Evolutionary conservation across 2,797 vertebrate genomes (phyloP), one percentile per base, ranked within the genome.

Genomic region (Leontopithecus rosalia): DNA sequence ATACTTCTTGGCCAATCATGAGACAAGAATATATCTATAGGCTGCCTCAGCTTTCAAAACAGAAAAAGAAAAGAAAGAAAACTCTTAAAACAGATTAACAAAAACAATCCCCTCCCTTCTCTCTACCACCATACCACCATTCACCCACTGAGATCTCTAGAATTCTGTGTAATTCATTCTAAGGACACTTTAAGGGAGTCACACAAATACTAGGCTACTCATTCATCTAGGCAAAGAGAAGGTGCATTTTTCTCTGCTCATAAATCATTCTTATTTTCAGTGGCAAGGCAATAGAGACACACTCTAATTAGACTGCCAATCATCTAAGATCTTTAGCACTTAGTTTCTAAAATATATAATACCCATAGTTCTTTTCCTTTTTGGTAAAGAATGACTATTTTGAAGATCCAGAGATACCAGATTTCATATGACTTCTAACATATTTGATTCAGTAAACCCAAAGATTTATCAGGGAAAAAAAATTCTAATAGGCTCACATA

Each of bases 1-100:
- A 99, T 99, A 61, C 99, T 99, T 96, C 99, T 99, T 6, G 99
- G 99, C 99, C 99, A 99, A 97, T 99, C 99, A 1, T 99, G 99
- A 48, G 99, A 99, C 99, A 99, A 98, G 96, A 99, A 99, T 92
- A 99, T 98, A 96, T 99, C 99, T 17, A 99, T 97, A 24, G 99
- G 99, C 97, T 98, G 99, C 97, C 99, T 99, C 82, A 99, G 97
- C 99, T 99, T 95, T 28, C 96, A 94, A 89, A 81, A 91, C 2
- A 96, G 85, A 97, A 92, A 36, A 83, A 77, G 80, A 96, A 82
- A 33, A 83, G 84, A 85, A 77, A 94, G 46, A 91, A 91, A 91
- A 61, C 33, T 75, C 84, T 93, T 91, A 96, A 90, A 89, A 79
- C 5, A 84, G 33, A 76, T 70, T 73, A 87, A 92, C 17, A 55